phyloP scores from a whole-genome alignment of 2,797 vertebrate species.

The Neomorphus geoffroyi region DNA sequence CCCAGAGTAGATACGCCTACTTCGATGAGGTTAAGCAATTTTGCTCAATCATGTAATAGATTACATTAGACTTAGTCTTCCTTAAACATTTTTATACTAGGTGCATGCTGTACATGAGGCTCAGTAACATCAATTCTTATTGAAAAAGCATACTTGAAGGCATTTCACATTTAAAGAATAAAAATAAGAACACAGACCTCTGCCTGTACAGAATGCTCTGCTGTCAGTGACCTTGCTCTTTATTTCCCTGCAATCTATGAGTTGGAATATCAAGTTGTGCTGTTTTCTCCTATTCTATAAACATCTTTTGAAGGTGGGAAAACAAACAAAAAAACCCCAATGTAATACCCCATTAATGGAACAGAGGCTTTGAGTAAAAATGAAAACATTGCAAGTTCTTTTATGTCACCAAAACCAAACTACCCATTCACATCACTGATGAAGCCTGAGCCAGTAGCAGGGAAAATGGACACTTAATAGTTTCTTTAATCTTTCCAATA shows the following conservation, averaged over 20 bases:
- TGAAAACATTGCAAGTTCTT: not conserved
- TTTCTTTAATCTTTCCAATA: not conserved
- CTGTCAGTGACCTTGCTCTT: not conserved
- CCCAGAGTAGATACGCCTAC: constrained; percentile 54
- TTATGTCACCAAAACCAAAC: not conserved
- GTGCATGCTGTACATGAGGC: not conserved
- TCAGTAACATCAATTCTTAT: not conserved
- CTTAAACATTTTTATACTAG: constrained; percentile 43
- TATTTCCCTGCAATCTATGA: not conserved
- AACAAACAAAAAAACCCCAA: not conserved
- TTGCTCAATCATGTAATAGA: constrained; percentile 64
- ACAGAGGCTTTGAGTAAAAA: not conserved
- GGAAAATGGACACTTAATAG: not conserved
- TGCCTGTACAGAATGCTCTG: not conserved
- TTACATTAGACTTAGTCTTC: constrained; percentile 68
- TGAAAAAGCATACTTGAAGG: not conserved
- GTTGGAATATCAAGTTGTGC: not conserved
- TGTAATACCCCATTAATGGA: not conserved
- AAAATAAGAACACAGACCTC: not conserved
- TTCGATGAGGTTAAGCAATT: constrained; percentile 78
- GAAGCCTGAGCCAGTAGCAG: not conserved
- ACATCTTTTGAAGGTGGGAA: not conserved
- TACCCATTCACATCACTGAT: not conserved
- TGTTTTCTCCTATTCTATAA: not conserved
- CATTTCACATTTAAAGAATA: not conserved